A percentile compares a stretch with the other conserved stretches of the same genome.
Evolutionary conservation across 2,797 vertebrate genomes (phyloP).

Genomic region (Notolepis coatsorum): DNA sequence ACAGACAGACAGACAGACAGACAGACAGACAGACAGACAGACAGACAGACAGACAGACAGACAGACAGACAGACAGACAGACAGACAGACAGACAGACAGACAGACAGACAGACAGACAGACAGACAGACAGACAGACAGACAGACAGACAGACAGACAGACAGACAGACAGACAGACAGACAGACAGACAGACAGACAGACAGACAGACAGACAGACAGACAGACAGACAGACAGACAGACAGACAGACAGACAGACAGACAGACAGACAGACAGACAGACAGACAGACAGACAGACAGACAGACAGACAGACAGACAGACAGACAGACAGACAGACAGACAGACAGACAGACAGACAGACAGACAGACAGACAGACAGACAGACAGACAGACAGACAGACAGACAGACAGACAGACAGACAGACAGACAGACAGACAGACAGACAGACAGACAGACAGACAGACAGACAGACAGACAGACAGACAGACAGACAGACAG

Average conservation of each 20-base stretch:
- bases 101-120: too few relatives aligned
- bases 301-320: slow-evolving; percentile 21
- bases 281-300: slow-evolving; percentile 30
- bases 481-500: slow-evolving; percentile 18
- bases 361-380: not conserved
- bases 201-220: slow-evolving; percentile 18
- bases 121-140: slow-evolving; percentile 1
- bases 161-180: slow-evolving; percentile 7
- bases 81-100: slow-evolving; percentile 30
- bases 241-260: not conserved
- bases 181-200: slow-evolving; percentile 32
- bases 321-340: too few relatives aligned
- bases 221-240: too few relatives aligned
- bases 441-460: not conserved
- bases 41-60: not conserved
- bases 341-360: not conserved
- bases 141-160: not conserved
- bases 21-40: not conserved
- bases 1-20: too few relatives aligned
- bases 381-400: slow-evolving; percentile 21
- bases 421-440: too few relatives aligned
- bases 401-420: slow-evolving; percentile 28
- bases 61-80: slow-evolving; percentile 13
- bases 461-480: not conserved
- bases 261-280: slow-evolving; percentile 3